Percentiles rank a stretch among this genome's conserved stretches.
Conservation (phyloP, 2,797 vertebrate species). For the Phyllotis vaccarum region DNA sequence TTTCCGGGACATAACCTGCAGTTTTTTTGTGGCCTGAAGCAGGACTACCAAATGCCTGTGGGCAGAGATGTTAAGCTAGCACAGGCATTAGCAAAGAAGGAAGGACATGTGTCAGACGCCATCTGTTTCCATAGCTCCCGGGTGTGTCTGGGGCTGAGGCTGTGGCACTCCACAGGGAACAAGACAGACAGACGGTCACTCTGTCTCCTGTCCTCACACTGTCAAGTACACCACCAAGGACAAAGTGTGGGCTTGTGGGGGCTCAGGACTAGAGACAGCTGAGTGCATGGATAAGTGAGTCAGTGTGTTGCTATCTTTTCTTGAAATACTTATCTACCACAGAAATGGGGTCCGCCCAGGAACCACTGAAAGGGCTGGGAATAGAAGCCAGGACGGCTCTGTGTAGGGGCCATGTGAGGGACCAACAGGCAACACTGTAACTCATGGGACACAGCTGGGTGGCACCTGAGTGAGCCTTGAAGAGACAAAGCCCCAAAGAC, state of each 20-base stretch:
- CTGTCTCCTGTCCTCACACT: background rate
- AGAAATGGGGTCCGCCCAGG: background rate
- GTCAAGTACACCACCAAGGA: background rate
- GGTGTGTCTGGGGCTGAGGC: background rate
- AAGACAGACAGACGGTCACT: background rate
- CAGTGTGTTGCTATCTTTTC: background rate
- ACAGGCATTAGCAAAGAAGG: background rate
- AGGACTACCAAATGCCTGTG: background rate
- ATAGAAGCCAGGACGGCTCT: accelerated
- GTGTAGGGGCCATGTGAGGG: background rate
- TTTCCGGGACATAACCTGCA: too few species aligned
- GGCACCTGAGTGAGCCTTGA: background rate
- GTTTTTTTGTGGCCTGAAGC: background rate
- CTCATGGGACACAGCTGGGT: background rate
- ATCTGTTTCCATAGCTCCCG: background rate
- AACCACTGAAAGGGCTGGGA: background rate
- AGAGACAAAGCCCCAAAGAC: background rate
- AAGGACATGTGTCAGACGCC: accelerated
- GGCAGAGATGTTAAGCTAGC: background rate
- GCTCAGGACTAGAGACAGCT: too few species aligned
- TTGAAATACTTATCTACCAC: background rate
- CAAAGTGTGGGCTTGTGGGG: accelerated
- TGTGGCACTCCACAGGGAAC: background rate
- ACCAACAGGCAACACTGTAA: background rate
- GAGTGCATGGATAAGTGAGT: background rate